Evolutionary conservation across 2,888 invertebrate genomes (phyloP), one percentile per base, ranked within the genome.

Genomic region (Apomyelois bistriatella): DNA sequence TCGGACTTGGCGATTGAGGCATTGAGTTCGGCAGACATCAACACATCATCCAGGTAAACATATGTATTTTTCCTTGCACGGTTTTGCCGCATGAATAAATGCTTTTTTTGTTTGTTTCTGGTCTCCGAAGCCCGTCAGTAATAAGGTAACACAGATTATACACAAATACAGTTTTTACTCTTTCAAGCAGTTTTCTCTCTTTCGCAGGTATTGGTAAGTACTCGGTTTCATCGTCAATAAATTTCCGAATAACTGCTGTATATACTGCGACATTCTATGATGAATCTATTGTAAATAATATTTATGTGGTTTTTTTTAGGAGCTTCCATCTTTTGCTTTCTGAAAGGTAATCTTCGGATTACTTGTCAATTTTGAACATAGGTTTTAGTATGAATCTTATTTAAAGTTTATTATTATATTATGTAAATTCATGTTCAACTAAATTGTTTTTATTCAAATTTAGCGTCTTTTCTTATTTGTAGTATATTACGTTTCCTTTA

Each of bases 1-100:
- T 80, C 84, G 87, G 89, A 73, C 83, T 73, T 73, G 79, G 70
- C 78, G 79, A 70, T 78, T 78, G 72, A 78, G 84, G 70, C 73
- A 74, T 66, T 88, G 10, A 82, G 65, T 66, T 58, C 61, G 54
- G 59, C 61, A 66, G 64, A 64, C 65, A 60, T 62, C 64, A 72
- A 70, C 63, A 74, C 67, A 70, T 78, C 79, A 79, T 78, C 72
- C 75, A 90, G 89, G 88, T 86, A 84, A 76, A 72, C 49, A 28
- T 58, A 72, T 63, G 68, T 71, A 62, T 68, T 60, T 62, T 65
- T 58, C 22, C 22, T 59, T 53, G 70, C 71, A 70, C 61, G 72
- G 54, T 60, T 65, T 52, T 74, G 71, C 65, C 69, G 73, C 77
- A 77, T 68, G 70, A 56, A 61, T 59, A 46, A 62, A 65, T 47